These are phyloP conservation scores for Salvelinus fontinalis DNA, from an alignment of 2,113 vertebrate species.

Conservation along the genomic window DNA sequence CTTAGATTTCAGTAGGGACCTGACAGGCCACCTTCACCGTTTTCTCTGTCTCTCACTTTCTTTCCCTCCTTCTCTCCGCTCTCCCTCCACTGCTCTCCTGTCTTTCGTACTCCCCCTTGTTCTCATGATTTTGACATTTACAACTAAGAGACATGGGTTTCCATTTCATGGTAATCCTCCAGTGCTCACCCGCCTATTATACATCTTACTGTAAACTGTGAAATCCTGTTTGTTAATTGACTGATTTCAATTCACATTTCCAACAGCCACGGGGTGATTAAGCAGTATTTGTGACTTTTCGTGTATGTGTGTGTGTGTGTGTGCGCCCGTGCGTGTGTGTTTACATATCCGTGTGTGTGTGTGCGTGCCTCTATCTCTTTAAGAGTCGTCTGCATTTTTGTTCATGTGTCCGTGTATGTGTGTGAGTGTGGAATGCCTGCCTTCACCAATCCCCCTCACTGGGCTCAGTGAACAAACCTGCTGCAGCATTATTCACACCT, in stretches of 20 bases:
- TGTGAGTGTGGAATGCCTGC: constrained; percentile 8
- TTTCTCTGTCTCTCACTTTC: not conserved
- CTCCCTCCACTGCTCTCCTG: not conserved
- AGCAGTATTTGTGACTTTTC: constrained; percentile 13
- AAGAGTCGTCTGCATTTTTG: constrained; percentile 24
- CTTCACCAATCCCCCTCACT: constrained; percentile 27
- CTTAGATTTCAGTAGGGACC: constrained; percentile 37
- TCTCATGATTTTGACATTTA: constrained; percentile 41
- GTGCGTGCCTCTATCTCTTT: not conserved
- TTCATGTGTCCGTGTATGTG: constrained; percentile 20
- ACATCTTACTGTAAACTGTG: constrained; percentile 53
- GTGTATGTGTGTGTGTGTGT: not conserved
- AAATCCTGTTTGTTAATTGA: constrained; percentile 60
- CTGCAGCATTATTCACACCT: constrained; percentile 29
- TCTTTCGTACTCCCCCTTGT: not conserved
- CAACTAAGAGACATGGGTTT: constrained; percentile 46
- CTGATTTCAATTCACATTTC: constrained; percentile 56
- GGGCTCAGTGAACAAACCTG: constrained; percentile 42
- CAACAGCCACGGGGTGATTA: constrained; percentile 33
- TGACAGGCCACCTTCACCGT: constrained; percentile 12
- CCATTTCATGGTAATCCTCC: constrained; percentile 37
- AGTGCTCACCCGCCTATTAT: constrained; percentile 31
- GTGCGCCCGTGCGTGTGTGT: too few relatives aligned
- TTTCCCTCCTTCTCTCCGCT: not conserved
- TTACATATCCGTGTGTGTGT: too few relatives aligned